Conservation (phyloP, 2,113 vertebrate species). For the Podarcis raffonei region DNA sequence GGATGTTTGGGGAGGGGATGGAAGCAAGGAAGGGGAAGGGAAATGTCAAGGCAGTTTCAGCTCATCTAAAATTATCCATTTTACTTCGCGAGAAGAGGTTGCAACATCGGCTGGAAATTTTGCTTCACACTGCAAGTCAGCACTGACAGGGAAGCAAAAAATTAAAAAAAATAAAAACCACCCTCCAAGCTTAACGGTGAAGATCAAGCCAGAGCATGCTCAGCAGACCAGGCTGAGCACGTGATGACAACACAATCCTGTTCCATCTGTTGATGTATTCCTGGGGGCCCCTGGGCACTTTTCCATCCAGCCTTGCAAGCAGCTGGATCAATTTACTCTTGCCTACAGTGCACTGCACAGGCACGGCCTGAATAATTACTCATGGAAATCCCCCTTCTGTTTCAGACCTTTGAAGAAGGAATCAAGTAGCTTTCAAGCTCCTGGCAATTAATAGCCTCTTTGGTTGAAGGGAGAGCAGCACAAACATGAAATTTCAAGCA, state of each 20-base stretch:
- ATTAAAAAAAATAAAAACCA: too few species aligned
- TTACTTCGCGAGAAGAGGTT: conserved; percentile 50
- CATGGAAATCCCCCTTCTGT: conserved; percentile 79
- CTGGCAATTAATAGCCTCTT: conserved; percentile 68
- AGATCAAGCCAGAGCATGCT: conserved; percentile 78
- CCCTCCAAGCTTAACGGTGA: conserved; percentile 27
- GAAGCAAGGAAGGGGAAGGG: rapidly evolving
- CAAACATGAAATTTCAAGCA: conserved; percentile 65
- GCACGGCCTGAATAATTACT: conserved; percentile 76
- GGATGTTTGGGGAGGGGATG: conserved; percentile 22
- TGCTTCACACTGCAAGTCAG: conserved; percentile 38
- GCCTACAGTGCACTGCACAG: conserved; percentile 69
- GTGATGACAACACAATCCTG: conserved; percentile 82
- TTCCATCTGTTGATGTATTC: conserved; percentile 84
- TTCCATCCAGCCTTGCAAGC: conserved; percentile 88
- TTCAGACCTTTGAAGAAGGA: conserved; percentile 70
- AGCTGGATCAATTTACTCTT: conserved; percentile 87
- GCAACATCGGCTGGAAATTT: conserved; percentile 42
- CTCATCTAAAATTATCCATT: conserved; percentile 68
- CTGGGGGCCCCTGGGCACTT: conserved; percentile 74
- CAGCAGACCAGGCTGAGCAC: conserved; percentile 78
- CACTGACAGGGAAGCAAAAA: conserved; percentile 35
- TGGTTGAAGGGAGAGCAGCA: conserved; percentile 48
- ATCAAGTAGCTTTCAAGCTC: conserved; percentile 76
- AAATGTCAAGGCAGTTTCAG: conserved; percentile 3